Base-by-base conservation (phyloP, 2,888 invertebrate genomes). In the Microchrysa polita region DNA sequence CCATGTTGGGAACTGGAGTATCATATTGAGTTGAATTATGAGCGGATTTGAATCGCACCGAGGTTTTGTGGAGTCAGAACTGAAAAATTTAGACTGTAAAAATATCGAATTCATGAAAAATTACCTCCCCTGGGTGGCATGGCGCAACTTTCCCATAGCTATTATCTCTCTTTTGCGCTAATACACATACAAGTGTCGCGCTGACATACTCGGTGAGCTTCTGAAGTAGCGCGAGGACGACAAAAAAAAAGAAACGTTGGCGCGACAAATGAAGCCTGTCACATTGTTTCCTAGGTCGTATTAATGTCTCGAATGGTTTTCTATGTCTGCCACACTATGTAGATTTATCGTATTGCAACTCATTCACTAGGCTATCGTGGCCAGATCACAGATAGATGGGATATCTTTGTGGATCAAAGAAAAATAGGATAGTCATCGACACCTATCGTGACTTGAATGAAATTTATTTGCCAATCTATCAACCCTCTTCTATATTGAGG, bases 261-360 rank as follows among this genome's bases (percentile, higher is more conserved):
- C 75, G 75, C 75, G 75, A 75, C 75, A 75, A 75, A 75, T 75
- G 75, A 75, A 65, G 73, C 40, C 75, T 75, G 75, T 75, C 75
- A 73, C 71, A 73, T 75, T 75, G 75, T 75, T 73, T 71, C 72
- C 67, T 57, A 74, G 75, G 75, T 74, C 75, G 72, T 57, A 69
- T 34, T 57, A 69, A 69, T 69, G 57, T 20, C 23, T 69, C 18
- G 48, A 53, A 27, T 52, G 53, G 23, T 67, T 67, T 34, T 34
- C 4, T 67, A 48, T 48, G 48, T 65, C 65, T 48, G 34, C 61
- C 67, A 53, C 67, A 53, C 34, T 27, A 67, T 67, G 52, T 53
- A 67, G 69, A 69, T 69, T 57, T 69, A 57, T 69, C 16, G 55
- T 69, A 34, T 57, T n/a, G 57, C 55, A 34, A 53, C 52, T 69